Conservation (phyloP, 2,888 invertebrate genomes). For the Calliopum simillimum region DNA sequence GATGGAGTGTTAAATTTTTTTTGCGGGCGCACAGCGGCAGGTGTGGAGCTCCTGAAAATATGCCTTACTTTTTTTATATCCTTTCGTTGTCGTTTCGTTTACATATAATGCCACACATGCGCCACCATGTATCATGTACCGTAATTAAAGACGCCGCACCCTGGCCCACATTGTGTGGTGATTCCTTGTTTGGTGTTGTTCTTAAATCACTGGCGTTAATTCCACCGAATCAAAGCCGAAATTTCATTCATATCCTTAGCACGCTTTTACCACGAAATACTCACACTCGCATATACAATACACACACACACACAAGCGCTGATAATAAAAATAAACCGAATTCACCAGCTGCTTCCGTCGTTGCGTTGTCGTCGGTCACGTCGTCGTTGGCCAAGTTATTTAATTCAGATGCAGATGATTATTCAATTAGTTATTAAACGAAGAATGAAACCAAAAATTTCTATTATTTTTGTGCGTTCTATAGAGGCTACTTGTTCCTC, state of each 20-base stretch:
- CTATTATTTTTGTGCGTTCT: neutral
- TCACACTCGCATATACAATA: constrained; percentile 7
- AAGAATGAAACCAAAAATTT: neutral
- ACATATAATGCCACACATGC: neutral
- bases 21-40: neutral
- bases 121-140: neutral
- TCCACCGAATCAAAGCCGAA: constrained; percentile 2
- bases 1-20: constrained; percentile 46
- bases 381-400: neutral
- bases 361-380: neutral
- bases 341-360: constrained; percentile 5
- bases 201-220: constrained; percentile 13
- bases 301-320: neutral
- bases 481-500: neutral
- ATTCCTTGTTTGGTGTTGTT: neutral
- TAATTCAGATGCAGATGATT: neutral
- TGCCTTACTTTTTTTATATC: neutral
- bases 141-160: constrained; percentile 8
- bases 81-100: neutral
- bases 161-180: neutral
- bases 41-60: too few species aligned
- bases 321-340: neutral
- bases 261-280: neutral
- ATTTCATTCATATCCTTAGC: constrained; percentile 11
- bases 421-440: constrained; percentile 23